Base-by-base conservation (phyloP, 37 sponge, comb jelly and placozoan genomes). In the Cladorhizidae sp. region DNA sequence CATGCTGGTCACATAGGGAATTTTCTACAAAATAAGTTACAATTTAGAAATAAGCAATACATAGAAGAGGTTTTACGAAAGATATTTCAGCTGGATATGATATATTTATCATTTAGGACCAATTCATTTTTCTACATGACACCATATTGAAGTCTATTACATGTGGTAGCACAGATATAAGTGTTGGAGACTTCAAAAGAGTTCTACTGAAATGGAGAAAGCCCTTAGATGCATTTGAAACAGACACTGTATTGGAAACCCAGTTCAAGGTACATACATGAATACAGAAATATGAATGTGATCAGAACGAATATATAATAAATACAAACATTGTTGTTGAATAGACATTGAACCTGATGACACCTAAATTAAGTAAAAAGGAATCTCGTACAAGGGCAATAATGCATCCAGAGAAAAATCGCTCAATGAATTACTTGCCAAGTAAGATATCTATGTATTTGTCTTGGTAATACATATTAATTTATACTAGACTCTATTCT, bases 41-140 rank as follows among this genome's bases (percentile, higher is more conserved):
- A 59, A 59, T 12, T 59, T 59, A 6, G 26, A 23, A 28, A n/a
- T n/a, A n/a, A n/a, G n/a, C n/a, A n/a, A n/a, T n/a, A 5, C 49
- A 45, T 45, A 9, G 9, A 9, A 12, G 8, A 12, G 49, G 8
- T 12, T 5, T 45, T 9, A 45, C 49, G 9, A 12, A 45, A 12
- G 5, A 45, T 12, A 9, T 45, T 12, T 26, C 12, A 59, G 12
- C 28, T 59, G 6, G 3, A 5, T 6, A 28, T 36, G 8, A 36
- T 21, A n/a, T 43, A 45, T 72, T 15, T 14, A 8, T 14, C 37
- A 1, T 28, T n/a, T 62, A 89, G 89, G 74, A 89, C 0, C 86
- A 89, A 68, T 89, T 84, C 41, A 59, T 56, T 23, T 89, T 89
- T 36, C 64, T 83, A 33, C 72, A 89, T 37, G 85, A 89, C 67